Base-by-base conservation (phyloP, 2,888 invertebrate genomes). In the Atethmia centrago region DNA sequence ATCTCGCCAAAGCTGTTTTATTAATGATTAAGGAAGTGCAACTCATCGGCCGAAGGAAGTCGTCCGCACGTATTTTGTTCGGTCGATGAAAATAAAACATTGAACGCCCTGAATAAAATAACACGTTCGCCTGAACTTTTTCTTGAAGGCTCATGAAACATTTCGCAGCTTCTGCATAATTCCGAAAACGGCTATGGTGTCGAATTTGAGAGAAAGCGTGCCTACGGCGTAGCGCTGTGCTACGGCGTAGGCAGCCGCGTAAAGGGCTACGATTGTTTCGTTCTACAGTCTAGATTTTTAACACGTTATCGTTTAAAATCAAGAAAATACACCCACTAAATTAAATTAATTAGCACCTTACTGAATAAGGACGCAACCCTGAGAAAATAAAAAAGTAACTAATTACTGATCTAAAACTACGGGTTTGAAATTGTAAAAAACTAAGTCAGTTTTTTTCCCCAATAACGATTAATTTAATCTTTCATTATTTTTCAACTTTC, bases 71-170 rank as follows among this genome's bases (percentile, higher is more conserved):
- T 77, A 73, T 77, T 80, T 76, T 71, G 69, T 72, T 71, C 71
- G 71, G 63, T 79, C 72, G 82, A 83, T 84, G 75, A 82, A 83
- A 87, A 87, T 89, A 85, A 86, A 89, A 86, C 83, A 86, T 87
- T 82, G 75, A 85, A 78, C 71, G 58, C 71, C 78, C 75, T 88
- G 87, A 89, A 90, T 87, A 87, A 87, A 87, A 85, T 86, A 89
- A 80, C 85, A 85, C 74, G 80, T 83, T 78, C 75, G 77, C 77
- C 75, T 82, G 79, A 88, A 89, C 85, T 90, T 92, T 90, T 90
- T 90, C 90, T 90, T 87, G 79, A 76, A 84, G 82, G 83, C 85
- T 90, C 90, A 90, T 93, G 90, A 92, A 92, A 91, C 88, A 91
- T 91, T 92, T 90, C 89, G 82, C 79, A 83, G 87, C 84, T 85